Conservation (phyloP, 2,797 vertebrate species). For the Danio tinwini region DNA sequence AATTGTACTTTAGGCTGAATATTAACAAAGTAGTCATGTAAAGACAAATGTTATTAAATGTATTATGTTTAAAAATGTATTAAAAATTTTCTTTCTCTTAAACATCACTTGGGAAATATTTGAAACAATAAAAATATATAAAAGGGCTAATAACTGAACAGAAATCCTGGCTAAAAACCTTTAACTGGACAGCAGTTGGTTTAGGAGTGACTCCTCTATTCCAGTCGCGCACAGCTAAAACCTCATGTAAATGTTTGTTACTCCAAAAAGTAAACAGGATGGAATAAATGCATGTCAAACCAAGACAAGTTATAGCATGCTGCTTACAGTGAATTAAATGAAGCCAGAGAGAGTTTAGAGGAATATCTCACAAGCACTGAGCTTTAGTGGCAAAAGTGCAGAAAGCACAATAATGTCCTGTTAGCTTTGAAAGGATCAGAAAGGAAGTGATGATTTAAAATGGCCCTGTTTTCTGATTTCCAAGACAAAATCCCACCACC, state of each 20-base stretch:
- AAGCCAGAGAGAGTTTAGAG: background rate
- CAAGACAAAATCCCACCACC: background rate
- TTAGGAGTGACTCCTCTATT: background rate
- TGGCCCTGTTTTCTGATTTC: background rate
- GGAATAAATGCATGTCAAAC: background rate
- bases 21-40: too few species aligned
- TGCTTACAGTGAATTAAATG: background rate
- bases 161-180: background rate
- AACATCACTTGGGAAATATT: too few species aligned
- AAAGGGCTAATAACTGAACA: background rate
- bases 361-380: conserved; percentile 4
- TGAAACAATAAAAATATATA: too few species aligned
- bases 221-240: background rate
- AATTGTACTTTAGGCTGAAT: too few species aligned
- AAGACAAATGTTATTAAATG: too few species aligned
- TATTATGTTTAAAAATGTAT: too few species aligned
- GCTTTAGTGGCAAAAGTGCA: conserved; percentile 17
- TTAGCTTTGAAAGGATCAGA: conserved; percentile 31
- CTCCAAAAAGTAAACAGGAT: background rate
- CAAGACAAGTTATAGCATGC: background rate
- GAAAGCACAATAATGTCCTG: conserved; percentile 13
- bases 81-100: too few species aligned
- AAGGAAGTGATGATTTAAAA: conserved; percentile 9
- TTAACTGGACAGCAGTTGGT: background rate
- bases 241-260: background rate